Evolutionary conservation across 2,888 invertebrate species (phyloP), one percentile per base, ranked within the genome.

Genomic region (Epinotia nisella): DNA sequence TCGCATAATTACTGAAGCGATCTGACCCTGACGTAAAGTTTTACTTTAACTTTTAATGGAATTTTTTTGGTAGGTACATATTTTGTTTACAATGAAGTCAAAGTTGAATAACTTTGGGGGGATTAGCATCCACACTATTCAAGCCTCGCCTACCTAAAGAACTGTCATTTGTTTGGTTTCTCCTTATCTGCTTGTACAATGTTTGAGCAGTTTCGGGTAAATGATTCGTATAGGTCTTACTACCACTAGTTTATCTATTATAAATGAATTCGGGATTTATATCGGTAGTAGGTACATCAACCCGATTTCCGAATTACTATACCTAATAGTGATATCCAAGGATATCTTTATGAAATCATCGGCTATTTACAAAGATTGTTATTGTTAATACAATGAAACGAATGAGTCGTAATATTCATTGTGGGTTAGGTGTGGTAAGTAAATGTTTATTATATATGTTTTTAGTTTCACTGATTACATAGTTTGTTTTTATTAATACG

Each of bases 161-260:
- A 19, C 56, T 29, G 62, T 29, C 70, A 62, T 45, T 70, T 70
- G 70, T 70, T 61, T 62, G 70, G 70, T 64, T 70, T 70, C 70
- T 11, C 7, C 70, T 70, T 70, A 70, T 70, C 70, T 70, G 62
- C 62, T 70, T 70, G 64, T 49, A 49, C 62, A 70, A 49, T 45
- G 62, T 61, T 70, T 62, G 55, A 60, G 21, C 29, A 62, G 53
- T 70, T 70, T 70, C 55, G 45, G 53, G 66, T 56, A 66, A n/a
- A 66, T 65, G 53, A 65, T 55, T 55, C 41, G 39, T 66, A n/a
- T 66, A 55, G 41, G 5, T 35, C 41, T 15, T 39, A 55, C 65
- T 65, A 35, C 7, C 35, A 59, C 59, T 7, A 59, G 29, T 35
- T n/a, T 21, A 21, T 55, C 55, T 55, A 2, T 45, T 45, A 45